phyloP scores from a whole-genome alignment of 2,797 vertebrate species.

The Phrynocephalus forsythii region DNA sequence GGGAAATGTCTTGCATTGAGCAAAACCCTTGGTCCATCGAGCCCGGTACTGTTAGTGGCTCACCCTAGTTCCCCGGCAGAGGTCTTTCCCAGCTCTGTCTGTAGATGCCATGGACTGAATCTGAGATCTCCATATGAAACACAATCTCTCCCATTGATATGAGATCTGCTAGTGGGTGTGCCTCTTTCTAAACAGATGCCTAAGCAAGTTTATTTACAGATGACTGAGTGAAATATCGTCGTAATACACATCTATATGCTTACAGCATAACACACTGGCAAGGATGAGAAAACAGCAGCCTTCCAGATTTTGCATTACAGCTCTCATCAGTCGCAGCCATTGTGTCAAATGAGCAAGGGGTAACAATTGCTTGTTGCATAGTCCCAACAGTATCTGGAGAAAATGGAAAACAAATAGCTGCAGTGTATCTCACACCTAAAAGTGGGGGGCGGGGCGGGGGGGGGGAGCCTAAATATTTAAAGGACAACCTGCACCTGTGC shows the following conservation, averaged over 20 bases:
- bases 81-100: background rate
- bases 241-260: slow-evolving; percentile 6
- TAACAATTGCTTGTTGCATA: background rate
- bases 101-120: background rate
- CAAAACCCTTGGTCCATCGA: background rate
- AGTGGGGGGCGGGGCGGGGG: too few species aligned
- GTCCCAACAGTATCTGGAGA: background rate
- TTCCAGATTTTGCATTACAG: background rate
- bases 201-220: slow-evolving; percentile 4
- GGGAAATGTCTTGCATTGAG: background rate
- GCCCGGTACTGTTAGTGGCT: background rate
- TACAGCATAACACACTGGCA: background rate
- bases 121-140: background rate
- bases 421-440: background rate
- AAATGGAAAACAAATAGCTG: background rate
- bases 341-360: background rate
- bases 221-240: slow-evolving; percentile 21
- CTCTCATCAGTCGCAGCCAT: background rate
- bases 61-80: background rate
- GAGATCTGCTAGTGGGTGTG: background rate
- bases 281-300: background rate
- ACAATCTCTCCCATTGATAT: background rate
- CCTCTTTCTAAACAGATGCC: background rate
- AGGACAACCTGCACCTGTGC: too few species aligned
- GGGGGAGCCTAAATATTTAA: background rate